These are phyloP conservation scores for Habroteleia sp. DNA, from an alignment of 2,888 invertebrate genomes.

Conservation along the genomic window DNA sequence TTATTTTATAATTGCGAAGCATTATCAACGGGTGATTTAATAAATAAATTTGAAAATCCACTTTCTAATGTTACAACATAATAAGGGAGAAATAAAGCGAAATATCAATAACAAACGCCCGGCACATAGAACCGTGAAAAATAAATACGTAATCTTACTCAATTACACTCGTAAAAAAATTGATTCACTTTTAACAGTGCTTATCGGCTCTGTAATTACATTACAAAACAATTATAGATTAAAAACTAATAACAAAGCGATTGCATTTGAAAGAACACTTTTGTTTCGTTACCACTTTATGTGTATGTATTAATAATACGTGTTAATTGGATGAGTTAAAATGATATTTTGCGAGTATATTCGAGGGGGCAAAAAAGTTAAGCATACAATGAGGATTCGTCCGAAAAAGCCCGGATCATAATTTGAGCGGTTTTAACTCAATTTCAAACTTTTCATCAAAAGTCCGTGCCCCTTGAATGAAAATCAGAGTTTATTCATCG, in stretches of 20 bases:
- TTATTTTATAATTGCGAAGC: no score
- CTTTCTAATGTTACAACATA: neutral
- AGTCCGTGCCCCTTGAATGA: constrained; percentile 1
- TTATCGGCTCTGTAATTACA: no score
- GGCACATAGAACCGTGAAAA: constrained; percentile 12
- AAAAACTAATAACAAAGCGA: no score
- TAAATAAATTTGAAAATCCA: no score
- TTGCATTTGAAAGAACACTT: no score
- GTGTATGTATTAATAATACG: no score
- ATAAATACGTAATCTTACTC: constrained; percentile 21
- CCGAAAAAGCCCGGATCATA: constrained; percentile 11
- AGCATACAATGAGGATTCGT: no score
- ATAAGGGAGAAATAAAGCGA: constrained; percentile 5
- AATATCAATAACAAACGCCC: constrained; percentile 14
- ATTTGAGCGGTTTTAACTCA: constrained; percentile 20
- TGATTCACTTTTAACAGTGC: constrained; percentile 23
- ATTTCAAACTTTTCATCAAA: constrained; percentile 19
- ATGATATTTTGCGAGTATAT: constrained; percentile 7
- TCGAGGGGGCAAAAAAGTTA: no score
- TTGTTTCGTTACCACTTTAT: no score
- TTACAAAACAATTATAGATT: no score
- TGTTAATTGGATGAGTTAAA: constrained; percentile 2
- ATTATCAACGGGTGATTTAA: no score
- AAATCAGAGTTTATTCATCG: constrained; percentile 29
- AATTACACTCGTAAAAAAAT: constrained; percentile 6